Conservation (phyloP, 2,888 invertebrate genomes). For the Brachycybe producta region DNA sequence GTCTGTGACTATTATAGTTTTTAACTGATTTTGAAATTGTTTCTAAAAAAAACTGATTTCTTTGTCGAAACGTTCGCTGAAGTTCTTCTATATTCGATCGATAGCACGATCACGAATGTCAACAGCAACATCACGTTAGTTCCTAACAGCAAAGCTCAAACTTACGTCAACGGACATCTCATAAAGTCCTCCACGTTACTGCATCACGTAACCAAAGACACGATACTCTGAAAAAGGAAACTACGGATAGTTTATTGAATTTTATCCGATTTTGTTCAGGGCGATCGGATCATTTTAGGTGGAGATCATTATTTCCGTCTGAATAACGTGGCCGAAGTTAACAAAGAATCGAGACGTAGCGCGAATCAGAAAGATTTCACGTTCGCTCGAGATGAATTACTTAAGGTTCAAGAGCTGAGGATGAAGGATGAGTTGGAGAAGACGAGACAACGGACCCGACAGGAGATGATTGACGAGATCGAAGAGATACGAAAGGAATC, state of each 20-base stretch:
- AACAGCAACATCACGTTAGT: slow-evolving; percentile 37
- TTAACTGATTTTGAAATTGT: too few species aligned
- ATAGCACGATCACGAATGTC: slow-evolving; percentile 41
- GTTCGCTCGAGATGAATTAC: slow-evolving; percentile 2
- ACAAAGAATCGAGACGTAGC: background rate
- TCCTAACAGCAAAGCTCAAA: slow-evolving; percentile 40
- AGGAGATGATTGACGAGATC: slow-evolving; percentile 13
- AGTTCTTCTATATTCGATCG: too few species aligned
- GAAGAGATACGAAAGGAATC: background rate
- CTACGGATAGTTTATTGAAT: too few species aligned
- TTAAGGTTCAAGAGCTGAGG: slow-evolving; percentile 1
- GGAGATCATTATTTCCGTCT: slow-evolving; percentile 39
- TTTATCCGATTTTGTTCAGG: too few species aligned
- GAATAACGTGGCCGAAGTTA: slow-evolving; percentile 2
- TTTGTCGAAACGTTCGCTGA: too few species aligned
- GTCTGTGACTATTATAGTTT: too few species aligned
- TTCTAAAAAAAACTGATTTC: too few species aligned
- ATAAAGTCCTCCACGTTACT: slow-evolving; percentile 35
- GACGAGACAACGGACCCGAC: slow-evolving; percentile 1
- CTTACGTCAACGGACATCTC: slow-evolving; percentile 43
- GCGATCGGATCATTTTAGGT: slow-evolving; percentile 45
- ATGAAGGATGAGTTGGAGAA: slow-evolving; percentile 6
- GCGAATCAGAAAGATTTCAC: background rate
- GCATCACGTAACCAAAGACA: slow-evolving; percentile 30
- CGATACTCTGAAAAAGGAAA: too few species aligned